Evolutionary conservation across 1,140 invertebrate genomes (phyloP), one percentile per base, ranked within the genome.

Genomic region (Drosophila baimaii): DNA sequence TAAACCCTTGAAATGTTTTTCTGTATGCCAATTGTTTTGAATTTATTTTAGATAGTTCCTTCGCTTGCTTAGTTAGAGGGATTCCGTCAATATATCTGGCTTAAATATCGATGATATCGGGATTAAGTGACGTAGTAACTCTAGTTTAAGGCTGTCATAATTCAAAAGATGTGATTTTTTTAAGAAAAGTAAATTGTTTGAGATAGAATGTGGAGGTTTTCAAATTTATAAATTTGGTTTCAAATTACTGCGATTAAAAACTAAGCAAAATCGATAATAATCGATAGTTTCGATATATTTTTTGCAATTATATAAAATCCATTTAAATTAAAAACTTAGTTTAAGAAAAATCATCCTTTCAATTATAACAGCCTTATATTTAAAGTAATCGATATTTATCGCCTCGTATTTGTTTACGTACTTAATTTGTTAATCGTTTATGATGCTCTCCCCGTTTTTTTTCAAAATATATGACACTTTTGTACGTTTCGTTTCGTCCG

Each of bases 11-110:
- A 71, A 83, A 70, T 39, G 47, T 77, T 86, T 86, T 82, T 86
- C 82, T 82, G 27, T 63, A 65, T 79, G 83, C 83, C 83, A 39
- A 66, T 51, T 68, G 73, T 54, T 68, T 79, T 65, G 83, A 86
- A 86, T 86, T 86, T 86, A 86, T 81, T 65, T 79, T 43, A 54
- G 29, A 35, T 25, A 66, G 21, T 33, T 61, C 12, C 4, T 12
- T 66, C 29, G 35, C 17, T 52, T 17, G 35, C 46, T 2, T 47
- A 12, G 43, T 21, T 17, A 21, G 13, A 1, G 17, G 1, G 13
- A 31, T 19, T 31, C 17, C 27, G 8, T 52, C 13, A 21, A 49
- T 3, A 13, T 3, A 49, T 25, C 21, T 25, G 15, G 2, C 13
- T 21, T 12, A 5, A 21, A 43, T 43, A 43, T 46, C 19, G 3